Evolutionary conservation across 2,113 vertebrate genomes (phyloP).

Genomic region (Limnothrissa miodon): DNA sequence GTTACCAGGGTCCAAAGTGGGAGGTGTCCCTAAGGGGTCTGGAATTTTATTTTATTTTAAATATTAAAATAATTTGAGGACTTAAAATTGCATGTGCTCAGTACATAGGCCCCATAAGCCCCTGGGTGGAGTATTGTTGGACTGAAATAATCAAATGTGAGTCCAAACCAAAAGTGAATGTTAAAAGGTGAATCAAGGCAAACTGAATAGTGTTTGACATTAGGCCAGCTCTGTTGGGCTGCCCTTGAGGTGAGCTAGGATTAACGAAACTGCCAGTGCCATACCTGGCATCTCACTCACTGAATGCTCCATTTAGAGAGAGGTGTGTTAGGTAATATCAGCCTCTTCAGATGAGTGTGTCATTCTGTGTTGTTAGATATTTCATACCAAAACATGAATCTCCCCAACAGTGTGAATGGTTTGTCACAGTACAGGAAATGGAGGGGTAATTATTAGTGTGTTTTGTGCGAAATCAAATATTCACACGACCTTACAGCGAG

Average conservation of each 20-base stretch:
- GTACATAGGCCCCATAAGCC: no score
- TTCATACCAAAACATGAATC: not conserved
- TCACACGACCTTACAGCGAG: not conserved
- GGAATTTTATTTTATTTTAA: no score
- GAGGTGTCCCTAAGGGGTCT: no score
- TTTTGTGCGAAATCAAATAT: not conserved
- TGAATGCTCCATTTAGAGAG: not conserved
- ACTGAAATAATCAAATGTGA: not conserved
- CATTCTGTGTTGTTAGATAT: not conserved
- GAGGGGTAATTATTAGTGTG: no score
- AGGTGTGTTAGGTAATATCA: not conserved
- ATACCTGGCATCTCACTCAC: not conserved
- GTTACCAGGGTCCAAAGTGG: no score
- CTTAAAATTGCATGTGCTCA: no score
- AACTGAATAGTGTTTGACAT: not conserved
- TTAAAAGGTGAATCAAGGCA: not conserved
- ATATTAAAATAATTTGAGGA: no score
- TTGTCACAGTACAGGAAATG: not conserved
- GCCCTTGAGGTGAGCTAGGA: not conserved
- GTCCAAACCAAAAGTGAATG: not conserved
- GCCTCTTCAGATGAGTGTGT: not conserved
- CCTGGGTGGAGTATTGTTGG: not conserved
- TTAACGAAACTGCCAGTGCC: not conserved
- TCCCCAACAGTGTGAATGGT: not conserved
- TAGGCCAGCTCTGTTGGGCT: not conserved